phyloP scores from a whole-genome alignment of 2,888 invertebrate species.

The Lithophane socia region DNA sequence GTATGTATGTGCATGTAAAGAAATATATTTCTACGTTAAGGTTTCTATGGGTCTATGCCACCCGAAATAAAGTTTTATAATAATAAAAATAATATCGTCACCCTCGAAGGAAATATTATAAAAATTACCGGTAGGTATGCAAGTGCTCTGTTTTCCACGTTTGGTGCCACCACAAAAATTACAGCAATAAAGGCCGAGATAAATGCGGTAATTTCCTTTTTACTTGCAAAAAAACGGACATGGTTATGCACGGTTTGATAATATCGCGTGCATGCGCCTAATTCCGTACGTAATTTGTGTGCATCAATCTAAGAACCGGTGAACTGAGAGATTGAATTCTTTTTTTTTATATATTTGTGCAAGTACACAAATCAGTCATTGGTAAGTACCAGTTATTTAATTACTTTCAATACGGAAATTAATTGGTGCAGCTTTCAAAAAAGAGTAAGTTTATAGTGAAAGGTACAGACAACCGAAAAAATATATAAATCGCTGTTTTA shows the following conservation, averaged over 20 bases:
- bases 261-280: constrained; percentile 30
- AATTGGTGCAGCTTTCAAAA: neutral
- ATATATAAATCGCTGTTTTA: neutral
- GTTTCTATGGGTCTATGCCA: too few species aligned
- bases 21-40: too few species aligned
- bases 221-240: constrained; percentile 16
- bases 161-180: constrained; percentile 18
- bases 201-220: constrained; percentile 22
- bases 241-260: constrained; percentile 34
- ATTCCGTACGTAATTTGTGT: constrained; percentile 20
- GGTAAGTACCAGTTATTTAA: neutral
- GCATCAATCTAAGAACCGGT: constrained; percentile 31
- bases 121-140: constrained; percentile 21
- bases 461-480: neutral
- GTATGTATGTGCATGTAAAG: too few species aligned
- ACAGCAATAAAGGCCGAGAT: neutral
- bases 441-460: neutral
- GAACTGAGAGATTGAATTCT: constrained; percentile 9
- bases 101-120: constrained; percentile 3
- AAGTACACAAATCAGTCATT: too few species aligned
- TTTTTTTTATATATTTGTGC: too few species aligned
- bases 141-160: constrained; percentile 11
- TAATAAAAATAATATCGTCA: neutral
- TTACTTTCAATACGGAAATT: constrained; percentile 19
- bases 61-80: too few species aligned